These are phyloP conservation scores for Glyphotaelius pellucidus DNA, from an alignment of 2,888 invertebrate genomes.

Conservation along the genomic window DNA sequence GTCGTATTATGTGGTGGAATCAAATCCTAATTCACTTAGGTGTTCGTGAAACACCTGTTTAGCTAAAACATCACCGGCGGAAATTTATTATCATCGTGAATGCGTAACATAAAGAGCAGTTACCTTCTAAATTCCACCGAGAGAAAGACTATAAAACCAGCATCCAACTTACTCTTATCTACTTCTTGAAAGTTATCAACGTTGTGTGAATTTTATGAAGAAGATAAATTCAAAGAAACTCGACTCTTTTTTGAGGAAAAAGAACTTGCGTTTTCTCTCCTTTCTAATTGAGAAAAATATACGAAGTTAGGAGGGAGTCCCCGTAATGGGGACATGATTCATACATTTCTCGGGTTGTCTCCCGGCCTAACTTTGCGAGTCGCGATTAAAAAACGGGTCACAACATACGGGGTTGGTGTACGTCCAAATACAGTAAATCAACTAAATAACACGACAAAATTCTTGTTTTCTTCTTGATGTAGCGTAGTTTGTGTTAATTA, in stretches of 20 bases:
- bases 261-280: background rate
- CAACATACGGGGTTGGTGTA: conserved; percentile 3
- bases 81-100: background rate
- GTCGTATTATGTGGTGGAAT: conserved; percentile 2
- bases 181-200: conserved; percentile 17
- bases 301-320: conserved; percentile 31
- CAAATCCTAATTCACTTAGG: conserved; percentile 8
- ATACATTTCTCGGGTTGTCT: conserved; percentile 16
- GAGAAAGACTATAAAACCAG: background rate
- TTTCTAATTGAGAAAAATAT: conserved; percentile 53
- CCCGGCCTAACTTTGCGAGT: background rate
- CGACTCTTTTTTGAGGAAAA: conserved; percentile 2
- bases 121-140: background rate
- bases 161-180: background rate
- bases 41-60: background rate
- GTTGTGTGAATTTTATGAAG: conserved; percentile 24
- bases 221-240: conserved; percentile 20
- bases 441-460: background rate
- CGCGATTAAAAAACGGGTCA: conserved; percentile 3
- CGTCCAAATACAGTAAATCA: background rate
- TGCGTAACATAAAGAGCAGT: background rate
- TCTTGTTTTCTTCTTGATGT: background rate
- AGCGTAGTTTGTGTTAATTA: background rate
- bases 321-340: conserved; percentile 33
- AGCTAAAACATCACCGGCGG: background rate